Percentiles rank a stretch among this genome's conserved stretches.
phyloP scores from a whole-genome alignment of 2,113 vertebrate species.

The Rhodinocichla rosea region DNA sequence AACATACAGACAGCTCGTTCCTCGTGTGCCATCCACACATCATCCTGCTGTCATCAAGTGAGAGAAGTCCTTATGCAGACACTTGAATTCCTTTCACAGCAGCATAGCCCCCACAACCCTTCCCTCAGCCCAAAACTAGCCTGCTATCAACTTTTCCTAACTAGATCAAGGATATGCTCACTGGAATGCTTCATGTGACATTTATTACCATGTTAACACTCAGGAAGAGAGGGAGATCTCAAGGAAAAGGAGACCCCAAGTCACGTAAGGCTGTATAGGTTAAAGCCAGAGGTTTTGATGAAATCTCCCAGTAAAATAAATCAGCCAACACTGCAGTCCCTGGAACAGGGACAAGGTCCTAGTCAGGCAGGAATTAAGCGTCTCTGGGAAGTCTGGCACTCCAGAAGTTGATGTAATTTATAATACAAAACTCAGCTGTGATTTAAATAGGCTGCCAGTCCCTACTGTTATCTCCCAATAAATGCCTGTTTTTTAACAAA shows the following conservation, averaged over 20 bases:
- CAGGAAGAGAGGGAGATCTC: background rate
- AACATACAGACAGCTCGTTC: background rate
- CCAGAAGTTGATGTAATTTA: conserved; percentile 46
- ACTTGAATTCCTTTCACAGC: background rate
- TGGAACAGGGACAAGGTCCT: conserved; percentile 36
- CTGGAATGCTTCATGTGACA: background rate
- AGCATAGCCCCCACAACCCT: background rate
- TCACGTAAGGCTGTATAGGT: background rate
- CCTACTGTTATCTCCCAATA: conserved; percentile 18
- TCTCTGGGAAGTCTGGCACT: conserved; percentile 35
- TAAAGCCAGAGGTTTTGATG: conserved; percentile 31
- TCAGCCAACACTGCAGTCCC: conserved; percentile 1
- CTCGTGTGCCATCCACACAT: background rate
- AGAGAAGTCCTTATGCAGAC: background rate
- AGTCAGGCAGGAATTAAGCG: conserved; percentile 22
- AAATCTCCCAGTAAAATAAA: conserved; percentile 32
- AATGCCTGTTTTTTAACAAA: conserved; percentile 38
- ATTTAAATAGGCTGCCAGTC: conserved; percentile 49
- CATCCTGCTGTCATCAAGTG: background rate
- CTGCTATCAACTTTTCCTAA: background rate
- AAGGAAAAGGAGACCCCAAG: background rate
- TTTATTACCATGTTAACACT: background rate
- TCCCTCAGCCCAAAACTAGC: background rate
- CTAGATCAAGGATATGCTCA: background rate
- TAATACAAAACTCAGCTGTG: conserved; percentile 47